These are phyloP conservation scores for Drosophila dives DNA, from an alignment of 2,888 invertebrate species.

Conservation along the genomic window DNA sequence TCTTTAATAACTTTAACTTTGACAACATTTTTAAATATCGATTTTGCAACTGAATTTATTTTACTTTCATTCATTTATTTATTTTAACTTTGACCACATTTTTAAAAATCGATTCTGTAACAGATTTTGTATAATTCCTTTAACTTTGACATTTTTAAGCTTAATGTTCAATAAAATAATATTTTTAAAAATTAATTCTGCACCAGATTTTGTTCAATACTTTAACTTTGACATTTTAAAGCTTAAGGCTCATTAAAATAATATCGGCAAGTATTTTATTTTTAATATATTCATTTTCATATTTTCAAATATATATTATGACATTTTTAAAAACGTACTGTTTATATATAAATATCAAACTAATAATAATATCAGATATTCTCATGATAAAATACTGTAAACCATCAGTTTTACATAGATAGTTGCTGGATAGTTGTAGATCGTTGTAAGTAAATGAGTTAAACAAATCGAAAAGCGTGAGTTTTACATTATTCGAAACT, in stretches of 20 bases:
- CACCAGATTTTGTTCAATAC: too few species aligned
- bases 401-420: neutral
- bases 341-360: neutral
- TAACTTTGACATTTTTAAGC: neutral
- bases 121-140: neutral
- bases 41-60: too few species aligned
- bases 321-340: neutral
- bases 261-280: neutral
- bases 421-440: neutral
- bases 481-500: slow-evolving; percentile 64
- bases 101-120: neutral
- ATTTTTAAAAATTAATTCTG: too few species aligned
- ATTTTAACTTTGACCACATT: too few species aligned
- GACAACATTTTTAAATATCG: neutral
- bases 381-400: neutral
- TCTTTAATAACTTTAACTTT: neutral
- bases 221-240: too few species aligned
- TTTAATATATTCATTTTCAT: neutral
- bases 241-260: neutral
- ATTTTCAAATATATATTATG: neutral
- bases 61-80: too few species aligned
- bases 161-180: too few species aligned
- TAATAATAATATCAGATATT: neutral
- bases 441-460: slow-evolving; percentile 9
- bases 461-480: slow-evolving; percentile 50